Base-by-base conservation (phyloP, 2,797 vertebrate species). In the Sciurus carolinensis region DNA sequence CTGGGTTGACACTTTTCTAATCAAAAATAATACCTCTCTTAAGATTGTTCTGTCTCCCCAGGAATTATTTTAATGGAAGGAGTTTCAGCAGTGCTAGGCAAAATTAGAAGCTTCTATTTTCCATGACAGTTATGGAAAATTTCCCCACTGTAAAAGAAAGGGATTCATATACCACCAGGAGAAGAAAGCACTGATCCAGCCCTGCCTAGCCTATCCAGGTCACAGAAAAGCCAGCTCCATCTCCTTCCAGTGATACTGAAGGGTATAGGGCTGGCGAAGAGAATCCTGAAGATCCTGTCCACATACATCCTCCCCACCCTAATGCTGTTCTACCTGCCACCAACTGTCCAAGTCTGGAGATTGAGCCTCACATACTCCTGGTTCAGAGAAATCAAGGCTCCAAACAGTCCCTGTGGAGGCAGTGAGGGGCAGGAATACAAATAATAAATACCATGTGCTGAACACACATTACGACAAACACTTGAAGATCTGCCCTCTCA, bases 101-200 rank as follows among this genome's bases (percentile, higher is more conserved):
- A 95, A 98, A 97, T 95, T 97, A 95, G 87, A 66, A 97, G 96
- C 96, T 73, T 94, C 93, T 69, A 18, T 86, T 92, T 97, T 95
- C 2, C 0, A 22, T 12, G 59, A 90, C 62, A 90, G 94, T 52
- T 57, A 18, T 50, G 59, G 88, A 66, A 97, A 98, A 62, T 89
- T 85, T 80, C 88, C 88, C 59, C 9, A 14, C 39, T 80, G 7
- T 20, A 0, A 36, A 36, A 59, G 33, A 17, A 47, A 39, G 72
- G 42, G 39, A 71, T 33, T 82, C 33, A 2, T 44, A 22, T 39
- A 71, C 26, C 24, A 5, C 30, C 15, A 69, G 86, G 20, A 71
- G 24, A 80, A 86, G 44, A 39, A 97, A 64, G 20, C 22, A 13
- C n/a, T 69, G 50, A 75, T n/a, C 59, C n/a, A 6, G 64, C 39